Percentiles rank a stretch among this genome's conserved stretches.
Evolutionary conservation across 2,888 invertebrate genomes (phyloP).

Genomic region (Drosophila dives): DNA sequence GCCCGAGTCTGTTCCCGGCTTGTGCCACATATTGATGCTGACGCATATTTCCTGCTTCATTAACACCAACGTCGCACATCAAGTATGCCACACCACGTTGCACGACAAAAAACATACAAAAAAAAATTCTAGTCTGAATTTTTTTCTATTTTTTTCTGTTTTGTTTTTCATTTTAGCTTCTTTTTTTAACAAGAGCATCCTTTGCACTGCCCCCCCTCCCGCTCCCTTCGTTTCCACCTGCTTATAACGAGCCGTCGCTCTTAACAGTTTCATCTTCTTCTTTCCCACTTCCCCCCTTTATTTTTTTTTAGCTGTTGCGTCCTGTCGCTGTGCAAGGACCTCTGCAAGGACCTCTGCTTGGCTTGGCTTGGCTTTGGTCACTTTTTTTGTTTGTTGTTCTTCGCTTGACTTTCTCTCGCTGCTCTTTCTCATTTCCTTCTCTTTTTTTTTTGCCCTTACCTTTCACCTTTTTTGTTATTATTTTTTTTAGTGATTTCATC

Average conservation of each 20-base stretch:
- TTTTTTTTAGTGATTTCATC: conserved; percentile 8
- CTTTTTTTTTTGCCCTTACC: neutral
- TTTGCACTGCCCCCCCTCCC: neutral
- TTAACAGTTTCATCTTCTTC: conserved; percentile 16
- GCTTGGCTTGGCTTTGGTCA: conserved; percentile 46
- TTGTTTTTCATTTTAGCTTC: neutral
- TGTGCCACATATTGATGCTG: conserved; percentile 67
- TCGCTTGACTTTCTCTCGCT: conserved; percentile 16
- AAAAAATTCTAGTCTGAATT: conserved; percentile 51
- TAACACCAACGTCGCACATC: conserved; percentile 65
- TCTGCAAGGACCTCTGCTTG: conserved; percentile 2
- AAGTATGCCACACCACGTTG: conserved; percentile 63
- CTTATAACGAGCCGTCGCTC: conserved; percentile 68
- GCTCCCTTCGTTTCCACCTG: conserved; percentile 36
- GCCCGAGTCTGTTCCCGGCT: neutral
- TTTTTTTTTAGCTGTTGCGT: conserved; percentile 16
- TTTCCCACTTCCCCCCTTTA: neutral
- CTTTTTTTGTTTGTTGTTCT: conserved; percentile 39
- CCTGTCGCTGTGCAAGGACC: conserved; percentile 40
- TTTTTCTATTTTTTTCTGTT: neutral
- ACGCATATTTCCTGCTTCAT: conserved; percentile 78
- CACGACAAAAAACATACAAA: conserved; percentile 8
- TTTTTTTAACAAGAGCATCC: neutral
- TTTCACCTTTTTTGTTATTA: neutral
- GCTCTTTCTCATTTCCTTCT: conserved; percentile 22